phyloP scores from a whole-genome alignment of 2,888 invertebrate genomes.

The Neocrepidodera transversa region DNA sequence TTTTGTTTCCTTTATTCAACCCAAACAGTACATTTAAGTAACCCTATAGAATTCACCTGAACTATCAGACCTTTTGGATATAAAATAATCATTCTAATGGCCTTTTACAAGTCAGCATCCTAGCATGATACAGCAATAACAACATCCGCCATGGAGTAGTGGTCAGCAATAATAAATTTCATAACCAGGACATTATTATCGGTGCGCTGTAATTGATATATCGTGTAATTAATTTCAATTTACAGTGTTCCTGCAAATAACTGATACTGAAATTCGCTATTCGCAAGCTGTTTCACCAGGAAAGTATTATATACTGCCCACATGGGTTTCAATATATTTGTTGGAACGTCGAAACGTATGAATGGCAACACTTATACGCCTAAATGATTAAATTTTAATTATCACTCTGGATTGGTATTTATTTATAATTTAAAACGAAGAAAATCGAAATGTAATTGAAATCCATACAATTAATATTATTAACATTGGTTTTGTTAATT shows the following conservation, averaged over 20 bases:
- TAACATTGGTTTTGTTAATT: no score
- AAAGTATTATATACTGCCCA: conserved; percentile 28
- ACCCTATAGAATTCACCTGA: no score
- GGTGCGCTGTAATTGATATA: conserved; percentile 29
- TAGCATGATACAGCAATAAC: conserved; percentile 16
- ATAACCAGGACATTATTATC: conserved; percentile 29
- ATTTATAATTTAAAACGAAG: no score
- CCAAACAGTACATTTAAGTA: no score
- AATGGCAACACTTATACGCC: neutral
- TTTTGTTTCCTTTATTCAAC: no score
- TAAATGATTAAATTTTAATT: conserved; percentile 17
- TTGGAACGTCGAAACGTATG: neutral
- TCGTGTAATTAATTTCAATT: conserved; percentile 34
- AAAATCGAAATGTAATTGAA: no score
- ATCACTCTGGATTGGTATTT: neutral
- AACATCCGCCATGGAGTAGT: conserved; percentile 16
- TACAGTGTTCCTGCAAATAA: conserved; percentile 30
- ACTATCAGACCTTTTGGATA: no score
- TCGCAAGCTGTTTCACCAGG: conserved; percentile 30
- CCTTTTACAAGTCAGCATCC: no score
- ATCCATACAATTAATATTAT: no score
- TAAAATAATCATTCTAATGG: neutral
- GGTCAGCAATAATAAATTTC: conserved; percentile 26
- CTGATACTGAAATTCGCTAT: conserved; percentile 22
- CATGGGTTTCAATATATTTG: conserved; percentile 25